Evolutionary conservation across 2,888 invertebrate species (phyloP), one percentile per base, ranked within the genome.

Genomic region (Allophyes oxyacanthae): DNA sequence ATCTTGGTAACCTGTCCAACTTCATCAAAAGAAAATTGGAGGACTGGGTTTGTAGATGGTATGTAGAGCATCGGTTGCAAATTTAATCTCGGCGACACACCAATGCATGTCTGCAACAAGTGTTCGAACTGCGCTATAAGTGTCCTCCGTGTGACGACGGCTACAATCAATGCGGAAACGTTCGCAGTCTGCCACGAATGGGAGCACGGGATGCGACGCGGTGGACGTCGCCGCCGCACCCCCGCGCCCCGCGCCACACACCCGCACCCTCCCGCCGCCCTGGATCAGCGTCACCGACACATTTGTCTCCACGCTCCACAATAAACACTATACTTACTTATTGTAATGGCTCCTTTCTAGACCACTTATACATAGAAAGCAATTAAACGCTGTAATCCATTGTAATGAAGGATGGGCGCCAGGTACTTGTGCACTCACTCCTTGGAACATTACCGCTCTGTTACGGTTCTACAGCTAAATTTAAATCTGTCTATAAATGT

Each of bases 121-220:
- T 74, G 81, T 67, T 76, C 66, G 79, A 83, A 77, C 87, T 77
- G 79, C 89, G 79, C 91, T 88, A 86, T 88, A 85, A 82, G 81
- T 85, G 83, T 92, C 87, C 82, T 57, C 74, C 66, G 81, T 78
- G 86, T 90, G 92, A 90, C 92, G 91, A 86, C 81, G 87, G 79
- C 77, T 78, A 82, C 83, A 81, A 87, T 87, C 92, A 92, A 93
- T 93, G 93, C 93, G 93, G 93, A 93, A 93, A 81, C 85, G 76
- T 70, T 73, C 78, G 78, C 76, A 77, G 86, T 86, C 84, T 84
- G 82, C 83, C 73, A 77, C 90, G 84, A 92, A 92, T 90, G 91
- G 80, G 92, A 87, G 84, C 88, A 82, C 90, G 88, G 85, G 92
- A 92, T 88, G 91, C 87, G 87, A 72, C 84, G 85, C 82, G 80